Evolutionary conservation across 2,113 vertebrate genomes (phyloP), one percentile per base, ranked within the genome.

Genomic region (Mionectes macconnelli): DNA sequence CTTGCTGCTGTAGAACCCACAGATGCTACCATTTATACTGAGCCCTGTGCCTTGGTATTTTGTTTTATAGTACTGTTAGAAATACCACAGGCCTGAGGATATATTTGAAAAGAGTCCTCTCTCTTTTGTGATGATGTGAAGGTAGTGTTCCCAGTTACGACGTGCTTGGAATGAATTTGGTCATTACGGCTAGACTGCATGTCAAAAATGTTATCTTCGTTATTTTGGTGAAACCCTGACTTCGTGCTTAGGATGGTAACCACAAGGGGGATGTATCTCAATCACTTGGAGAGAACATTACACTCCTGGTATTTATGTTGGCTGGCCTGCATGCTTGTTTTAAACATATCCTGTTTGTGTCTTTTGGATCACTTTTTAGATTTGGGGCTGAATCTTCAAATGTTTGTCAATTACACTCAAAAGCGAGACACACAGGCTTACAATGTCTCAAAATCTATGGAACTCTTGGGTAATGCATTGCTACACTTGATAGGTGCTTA

Each of bases 51-150:
- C 47, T 79, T 39, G 12, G 21, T 82, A 31, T 95, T 92, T 95
- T 83, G 21, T 69, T 93, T 94, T 93, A 88, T 93, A 76, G 64
- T 50, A 85, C 67, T 60, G 31, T 88, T 92, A 86, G 89, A 93
- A 73, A 66, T 90, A 94, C 69, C 88, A 87, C 68, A 81, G 90
- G 70, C 87, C 68, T 76, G 59, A 95, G 93, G 85, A 91, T 91
- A 72, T 91, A 80, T 92, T 91, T 94, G 59, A 76, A 94, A 93
- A 90, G 22, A 67, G 96, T 95, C 47, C 22, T 95, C 57, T 87
- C 30, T n/a, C 47, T 87, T 93, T 90, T 50, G 20, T 89, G 63
- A 16, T 86, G 85, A 84, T 94, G 79, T 90, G 84, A 89, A 90
- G 88, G 87, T 81, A 53, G 88, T 37, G 23, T 96, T 97, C 72